phyloP scores from a whole-genome alignment of 2,888 invertebrate species.

The Hoplodrina ambigua region DNA sequence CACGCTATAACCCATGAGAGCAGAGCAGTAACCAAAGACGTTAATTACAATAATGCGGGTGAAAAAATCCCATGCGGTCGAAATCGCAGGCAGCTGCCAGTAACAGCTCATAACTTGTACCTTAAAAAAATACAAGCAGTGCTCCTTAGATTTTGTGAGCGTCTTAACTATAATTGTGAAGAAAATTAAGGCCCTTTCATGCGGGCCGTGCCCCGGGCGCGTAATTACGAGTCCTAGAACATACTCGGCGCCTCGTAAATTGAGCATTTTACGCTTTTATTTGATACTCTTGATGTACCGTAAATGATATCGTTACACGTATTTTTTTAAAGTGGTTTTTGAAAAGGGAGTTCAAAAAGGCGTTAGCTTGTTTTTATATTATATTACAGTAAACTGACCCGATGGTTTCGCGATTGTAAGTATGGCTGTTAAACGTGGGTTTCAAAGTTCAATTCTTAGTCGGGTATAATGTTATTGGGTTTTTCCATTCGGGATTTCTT shows the following conservation, averaged over 20 bases:
- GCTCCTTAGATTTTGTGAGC: slow-evolving; percentile 65
- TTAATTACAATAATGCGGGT: too few species aligned
- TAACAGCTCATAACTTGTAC: slow-evolving; percentile 23
- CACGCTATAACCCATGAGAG: too few species aligned
- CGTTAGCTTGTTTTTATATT: background rate
- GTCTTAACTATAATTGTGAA: slow-evolving; percentile 71
- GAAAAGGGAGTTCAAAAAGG: slow-evolving; percentile 7
- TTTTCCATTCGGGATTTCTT: too few species aligned
- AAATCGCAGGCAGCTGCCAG: too few species aligned
- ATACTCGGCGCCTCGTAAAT: slow-evolving; percentile 45
- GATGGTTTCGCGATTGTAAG: background rate
- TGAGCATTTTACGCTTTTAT: slow-evolving; percentile 51
- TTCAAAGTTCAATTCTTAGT: too few species aligned
- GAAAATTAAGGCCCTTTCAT: slow-evolving; percentile 71
- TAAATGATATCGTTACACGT: slow-evolving; percentile 35
- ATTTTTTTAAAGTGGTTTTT: slow-evolving; percentile 18
- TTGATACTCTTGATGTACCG: slow-evolving; percentile 52
- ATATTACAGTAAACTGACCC: too few species aligned
- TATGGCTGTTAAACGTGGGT: too few species aligned
- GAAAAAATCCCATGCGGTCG: too few species aligned
- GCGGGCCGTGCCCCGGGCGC: slow-evolving; percentile 49
- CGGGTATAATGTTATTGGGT: too few species aligned
- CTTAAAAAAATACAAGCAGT: slow-evolving; percentile 59
- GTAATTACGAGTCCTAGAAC: slow-evolving; percentile 58
- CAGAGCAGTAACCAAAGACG: too few species aligned